Conservation (phyloP, 2,113 vertebrate genomes). For the Pseudorasbora parva region DNA sequence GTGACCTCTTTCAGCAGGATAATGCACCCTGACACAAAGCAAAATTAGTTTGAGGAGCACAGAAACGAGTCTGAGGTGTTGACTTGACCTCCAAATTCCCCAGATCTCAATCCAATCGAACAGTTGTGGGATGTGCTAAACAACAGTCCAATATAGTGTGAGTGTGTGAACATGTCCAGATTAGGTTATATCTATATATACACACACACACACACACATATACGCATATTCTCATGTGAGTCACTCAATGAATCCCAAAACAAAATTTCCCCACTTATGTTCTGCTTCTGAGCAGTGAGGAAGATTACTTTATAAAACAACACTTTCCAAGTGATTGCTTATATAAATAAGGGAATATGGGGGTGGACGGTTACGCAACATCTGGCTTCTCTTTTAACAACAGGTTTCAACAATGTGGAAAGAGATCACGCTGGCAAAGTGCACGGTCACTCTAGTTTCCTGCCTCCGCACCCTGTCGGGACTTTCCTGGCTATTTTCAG, state of each 20-base stretch:
- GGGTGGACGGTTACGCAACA: slow-evolving; percentile 49
- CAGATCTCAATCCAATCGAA: no score
- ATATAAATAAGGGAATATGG: slow-evolving; percentile 38
- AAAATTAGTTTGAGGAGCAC: no score
- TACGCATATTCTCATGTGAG: not conserved
- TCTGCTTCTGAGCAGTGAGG: slow-evolving; percentile 1
- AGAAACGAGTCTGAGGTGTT: no score
- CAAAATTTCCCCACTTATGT: not conserved
- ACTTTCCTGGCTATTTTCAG: slow-evolving; percentile 63
- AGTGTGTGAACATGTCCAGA: no score
- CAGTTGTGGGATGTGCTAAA: no score
- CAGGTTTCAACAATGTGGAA: slow-evolving; percentile 30
- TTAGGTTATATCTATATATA: not conserved
- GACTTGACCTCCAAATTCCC: no score
- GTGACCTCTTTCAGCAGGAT: no score
- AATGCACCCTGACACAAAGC: no score
- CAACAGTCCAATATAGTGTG: no score
- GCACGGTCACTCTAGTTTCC: slow-evolving; percentile 53
- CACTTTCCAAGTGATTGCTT: slow-evolving; percentile 47
- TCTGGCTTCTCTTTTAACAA: slow-evolving; percentile 46
- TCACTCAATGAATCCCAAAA: not conserved
- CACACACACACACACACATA: not conserved
- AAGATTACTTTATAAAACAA: slow-evolving; percentile 24
- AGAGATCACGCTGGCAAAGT: slow-evolving; percentile 11
- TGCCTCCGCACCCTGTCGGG: slow-evolving; percentile 51